These are phyloP conservation scores for Microhierax caerulescens DNA, from an alignment of 2,797 vertebrate species.

Conservation along the genomic window DNA sequence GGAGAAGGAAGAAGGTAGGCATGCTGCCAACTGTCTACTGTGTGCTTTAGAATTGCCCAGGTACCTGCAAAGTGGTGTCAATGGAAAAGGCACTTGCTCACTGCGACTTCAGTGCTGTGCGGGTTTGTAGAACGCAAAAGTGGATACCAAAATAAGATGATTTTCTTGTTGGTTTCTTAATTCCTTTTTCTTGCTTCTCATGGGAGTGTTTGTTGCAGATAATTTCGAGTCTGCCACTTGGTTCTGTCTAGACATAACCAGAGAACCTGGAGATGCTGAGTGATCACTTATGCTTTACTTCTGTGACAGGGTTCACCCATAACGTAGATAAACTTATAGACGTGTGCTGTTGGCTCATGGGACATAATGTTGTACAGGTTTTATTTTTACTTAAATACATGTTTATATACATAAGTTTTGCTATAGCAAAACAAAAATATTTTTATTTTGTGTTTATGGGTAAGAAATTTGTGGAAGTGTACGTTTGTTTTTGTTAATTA, in stretches of 20 bases:
- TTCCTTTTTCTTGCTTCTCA: background rate
- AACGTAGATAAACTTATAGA: background rate
- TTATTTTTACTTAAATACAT: background rate
- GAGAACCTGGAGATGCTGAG: background rate
- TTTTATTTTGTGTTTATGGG: background rate
- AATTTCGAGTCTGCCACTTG: background rate
- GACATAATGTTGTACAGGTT: background rate
- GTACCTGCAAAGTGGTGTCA: background rate
- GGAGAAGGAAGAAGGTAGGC: constrained; percentile 97
- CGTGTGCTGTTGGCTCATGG: fast-evolving
- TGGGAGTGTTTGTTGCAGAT: background rate
- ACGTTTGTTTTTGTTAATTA: background rate
- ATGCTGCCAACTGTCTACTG: fast-evolving
- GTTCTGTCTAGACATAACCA: background rate
- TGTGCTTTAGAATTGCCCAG: background rate
- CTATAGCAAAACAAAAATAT: background rate
- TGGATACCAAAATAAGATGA: background rate
- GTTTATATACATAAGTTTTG: background rate
- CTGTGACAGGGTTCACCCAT: background rate
- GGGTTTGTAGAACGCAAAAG: background rate
- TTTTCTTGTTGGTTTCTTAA: background rate
- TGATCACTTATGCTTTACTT: background rate
- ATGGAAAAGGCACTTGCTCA: background rate
- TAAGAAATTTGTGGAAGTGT: background rate
- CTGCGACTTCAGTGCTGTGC: background rate